Base-by-base conservation (phyloP, 2,113 vertebrate genomes). In the Scomber scombrus region DNA sequence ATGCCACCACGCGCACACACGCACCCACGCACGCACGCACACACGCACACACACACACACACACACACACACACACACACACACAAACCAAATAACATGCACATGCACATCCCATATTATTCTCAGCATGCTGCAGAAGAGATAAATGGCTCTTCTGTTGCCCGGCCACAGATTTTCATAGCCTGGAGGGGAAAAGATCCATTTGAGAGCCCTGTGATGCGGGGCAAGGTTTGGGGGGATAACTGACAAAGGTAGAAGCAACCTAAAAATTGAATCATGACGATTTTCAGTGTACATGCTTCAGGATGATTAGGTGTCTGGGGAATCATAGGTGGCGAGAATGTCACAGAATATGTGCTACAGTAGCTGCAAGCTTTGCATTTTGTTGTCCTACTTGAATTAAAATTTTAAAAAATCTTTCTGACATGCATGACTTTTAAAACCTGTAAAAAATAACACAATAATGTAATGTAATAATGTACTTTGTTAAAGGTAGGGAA, bases 81-180 rank as follows among this genome's bases (percentile, higher is more conserved):
- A 81, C 71, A 81, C 81, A 78, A 51, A 80, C 72, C 54, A n/a
- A 77, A 71, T 81, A 88, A 58, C 77, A 80, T 75, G 74, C 81
- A 78, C 89, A 75, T 67, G 18, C 80, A 85, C 82, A 81, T 67
- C 63, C 40, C 47, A 82, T 85, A 90, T 89, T 89, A 92, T 93
- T 92, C 83, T 89, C 91, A 85, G 89, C 88, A 81, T 87, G 92
- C 69, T 70, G 69, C 76, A 67, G 80, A 86, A 71, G 87, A 90
- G 90, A 92, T 92, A 93, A 91, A 93, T 93, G 81, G 81, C 78
- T 84, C 75, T 78, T 85, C 65, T 81, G 78, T 89, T 90, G 82
- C 75, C 73, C 66, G 57, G 90, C 91, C 87, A 88, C 85, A 91
- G 86, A 87, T 88, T 91, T 85, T 68, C 81, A 77, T 74, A 88